Evolutionary conservation across 2,797 vertebrate species (phyloP), one percentile per base, ranked within the genome.

Genomic region (Typhlichthys eigenmanni): DNA sequence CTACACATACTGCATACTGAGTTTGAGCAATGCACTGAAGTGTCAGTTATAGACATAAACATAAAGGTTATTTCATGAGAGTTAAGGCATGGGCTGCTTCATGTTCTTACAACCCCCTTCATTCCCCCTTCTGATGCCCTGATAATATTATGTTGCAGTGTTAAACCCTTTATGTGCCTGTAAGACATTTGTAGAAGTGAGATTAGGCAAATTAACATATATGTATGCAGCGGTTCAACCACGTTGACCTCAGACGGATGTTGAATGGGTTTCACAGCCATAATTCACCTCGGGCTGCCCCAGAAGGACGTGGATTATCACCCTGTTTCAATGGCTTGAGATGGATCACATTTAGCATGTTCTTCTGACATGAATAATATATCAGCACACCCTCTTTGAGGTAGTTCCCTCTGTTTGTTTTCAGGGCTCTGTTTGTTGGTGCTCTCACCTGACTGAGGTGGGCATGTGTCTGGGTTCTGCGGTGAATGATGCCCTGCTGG

Each of bases 171-270:
- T 88, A 89, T 86, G 81, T 90, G 90, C 87, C 90, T 90, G 88
- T 90, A 88, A 91, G 88, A 90, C 90, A 91, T 91, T 91, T 91
- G 87, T 92, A 84, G 81, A 83, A 72, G 86, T 81, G 80, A 92
- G 90, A 91, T 92, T 92, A 91, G 87, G 86, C 78, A 89, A 90
- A 92, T 92, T 86, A 91, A 87, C 88, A 91, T 92, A 88, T 85
- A 91, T 91, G 89, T 91, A 88, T 92, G 89, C 85, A 78, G 79
- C 61, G 57, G 85, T 89, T 91, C 87, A 90, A 88, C 83, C 67
- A 70, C 84, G 84, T 90, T 92, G 90, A 91, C 89, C 90, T 90
- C 72, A 85, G 68, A 90, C 84, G 82, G 81, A 87, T 63, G 75
- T 76, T 87, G 86, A 87, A 89, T 84, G 81, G 83, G 60, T 87